phyloP scores from a whole-genome alignment of 2,113 vertebrate species.

The Porphyrio hochstetteri region DNA sequence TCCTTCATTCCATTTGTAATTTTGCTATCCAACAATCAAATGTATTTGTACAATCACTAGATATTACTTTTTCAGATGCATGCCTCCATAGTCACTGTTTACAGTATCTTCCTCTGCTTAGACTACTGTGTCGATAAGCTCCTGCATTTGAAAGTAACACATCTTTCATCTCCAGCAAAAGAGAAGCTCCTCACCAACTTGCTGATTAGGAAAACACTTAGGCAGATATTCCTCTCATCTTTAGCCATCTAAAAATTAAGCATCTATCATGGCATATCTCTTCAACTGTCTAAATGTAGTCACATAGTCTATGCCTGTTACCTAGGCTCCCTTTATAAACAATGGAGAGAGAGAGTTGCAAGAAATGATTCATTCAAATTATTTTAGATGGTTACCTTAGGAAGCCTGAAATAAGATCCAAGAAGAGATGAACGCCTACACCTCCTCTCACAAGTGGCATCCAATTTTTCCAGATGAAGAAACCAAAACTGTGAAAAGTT shows the following conservation, averaged over 20 bases:
- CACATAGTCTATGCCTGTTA: neutral
- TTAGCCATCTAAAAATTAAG: neutral
- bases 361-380: constrained; percentile 35
- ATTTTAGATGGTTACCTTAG: constrained; percentile 44
- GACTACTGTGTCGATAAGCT: neutral
- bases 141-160: neutral
- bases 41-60: neutral
- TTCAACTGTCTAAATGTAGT: neutral
- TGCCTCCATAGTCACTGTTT: constrained; percentile 21
- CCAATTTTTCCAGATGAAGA: neutral
- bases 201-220: neutral
- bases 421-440: constrained; percentile 30
- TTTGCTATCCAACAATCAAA: neutral
- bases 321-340: constrained; percentile 20
- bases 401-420: constrained; percentile 38
- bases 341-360: neutral
- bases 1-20: neutral
- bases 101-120: neutral
- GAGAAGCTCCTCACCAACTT: neutral
- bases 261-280: neutral
- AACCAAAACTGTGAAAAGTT: neutral
- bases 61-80: neutral
- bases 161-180: neutral
- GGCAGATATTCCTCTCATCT: neutral
- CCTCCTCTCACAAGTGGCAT: neutral